Evolutionary conservation across 2,888 invertebrate species (phyloP).

Genomic region (Drosophila kambysellisi): DNA sequence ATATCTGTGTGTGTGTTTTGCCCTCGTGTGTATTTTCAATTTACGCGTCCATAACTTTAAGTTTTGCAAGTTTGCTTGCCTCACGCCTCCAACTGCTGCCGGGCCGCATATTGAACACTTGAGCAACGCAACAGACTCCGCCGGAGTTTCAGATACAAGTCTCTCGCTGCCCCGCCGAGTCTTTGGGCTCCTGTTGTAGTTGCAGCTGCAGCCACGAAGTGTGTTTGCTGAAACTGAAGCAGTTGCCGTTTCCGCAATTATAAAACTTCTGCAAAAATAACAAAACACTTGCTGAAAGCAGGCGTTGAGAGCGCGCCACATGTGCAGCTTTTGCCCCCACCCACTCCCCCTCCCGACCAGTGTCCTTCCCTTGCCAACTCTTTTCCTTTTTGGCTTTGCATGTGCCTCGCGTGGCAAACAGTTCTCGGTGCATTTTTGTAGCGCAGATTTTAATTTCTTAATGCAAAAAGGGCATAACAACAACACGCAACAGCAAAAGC

Average conservation of each 20-base stretch:
- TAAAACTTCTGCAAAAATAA: slow-evolving; percentile 79
- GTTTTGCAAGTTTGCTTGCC: slow-evolving; percentile 73
- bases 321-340: slow-evolving; percentile 50
- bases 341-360: not conserved
- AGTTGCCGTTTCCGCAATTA: slow-evolving; percentile 78
- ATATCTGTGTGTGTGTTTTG: slow-evolving; percentile 30
- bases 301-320: slow-evolving; percentile 63
- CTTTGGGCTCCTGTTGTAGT: slow-evolving; percentile 36
- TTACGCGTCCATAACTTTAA: slow-evolving; percentile 80
- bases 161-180: slow-evolving; percentile 19
- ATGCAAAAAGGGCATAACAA: slow-evolving; percentile 73
- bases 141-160: slow-evolving; percentile 25
- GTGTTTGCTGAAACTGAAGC: slow-evolving; percentile 50
- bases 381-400: slow-evolving; percentile 16
- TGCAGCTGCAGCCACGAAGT: slow-evolving; percentile 32
- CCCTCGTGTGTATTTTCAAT: slow-evolving; percentile 78
- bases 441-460: slow-evolving; percentile 78
- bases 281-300: slow-evolving; percentile 69
- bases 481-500: slow-evolving; percentile 5
- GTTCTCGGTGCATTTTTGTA: slow-evolving; percentile 64
- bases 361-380: not conserved
- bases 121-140: slow-evolving; percentile 55
- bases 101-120: slow-evolving; percentile 73
- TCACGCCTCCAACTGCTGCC: slow-evolving; percentile 29
- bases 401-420: slow-evolving; percentile 27